Conservation (phyloP, 2,888 invertebrate genomes). For the Darwinula stevensoni region DNA sequence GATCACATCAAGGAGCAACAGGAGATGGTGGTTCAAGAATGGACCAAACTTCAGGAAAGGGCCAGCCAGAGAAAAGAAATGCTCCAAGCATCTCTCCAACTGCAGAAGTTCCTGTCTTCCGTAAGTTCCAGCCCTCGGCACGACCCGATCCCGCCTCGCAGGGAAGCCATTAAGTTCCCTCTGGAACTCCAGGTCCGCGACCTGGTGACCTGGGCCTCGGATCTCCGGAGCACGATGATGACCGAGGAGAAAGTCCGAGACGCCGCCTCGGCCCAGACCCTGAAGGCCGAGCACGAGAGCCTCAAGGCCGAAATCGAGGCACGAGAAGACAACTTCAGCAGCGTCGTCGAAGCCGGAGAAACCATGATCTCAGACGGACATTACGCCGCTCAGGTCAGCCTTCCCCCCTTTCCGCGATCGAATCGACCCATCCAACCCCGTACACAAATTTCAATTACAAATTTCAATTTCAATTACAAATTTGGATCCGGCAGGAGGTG, state of each 20-base stretch:
- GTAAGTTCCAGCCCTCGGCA: too few relatives aligned
- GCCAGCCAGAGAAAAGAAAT: slow-evolving; percentile 47
- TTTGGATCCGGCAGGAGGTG: too few relatives aligned
- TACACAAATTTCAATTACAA: too few relatives aligned
- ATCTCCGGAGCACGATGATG: slow-evolving; percentile 39
- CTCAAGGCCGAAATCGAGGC: slow-evolving; percentile 63
- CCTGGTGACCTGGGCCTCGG: slow-evolving; percentile 58
- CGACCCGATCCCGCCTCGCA: too few relatives aligned
- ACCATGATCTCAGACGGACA: slow-evolving; percentile 59
- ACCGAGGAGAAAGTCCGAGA: slow-evolving; percentile 53
- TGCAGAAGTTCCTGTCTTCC: slow-evolving; percentile 62
- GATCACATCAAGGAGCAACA: slow-evolving; percentile 64
- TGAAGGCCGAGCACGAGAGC: slow-evolving; percentile 52
- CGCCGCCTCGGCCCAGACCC: slow-evolving; percentile 44
- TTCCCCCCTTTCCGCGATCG: too few relatives aligned
- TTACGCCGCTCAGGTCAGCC: slow-evolving; percentile 31
- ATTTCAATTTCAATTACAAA: too few relatives aligned
- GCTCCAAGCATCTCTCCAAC: slow-evolving; percentile 53
- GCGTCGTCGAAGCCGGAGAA: slow-evolving; percentile 40
- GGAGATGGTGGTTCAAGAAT: slow-evolving; percentile 50
- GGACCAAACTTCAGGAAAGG: slow-evolving; percentile 54
- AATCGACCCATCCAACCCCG: too few relatives aligned
- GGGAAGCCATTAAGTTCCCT: too few relatives aligned
- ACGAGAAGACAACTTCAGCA: slow-evolving; percentile 44
- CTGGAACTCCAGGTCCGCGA: slow-evolving; percentile 48